Base-by-base conservation (phyloP, 1,140 invertebrate genomes). In the Hypothenemus hampei region DNA sequence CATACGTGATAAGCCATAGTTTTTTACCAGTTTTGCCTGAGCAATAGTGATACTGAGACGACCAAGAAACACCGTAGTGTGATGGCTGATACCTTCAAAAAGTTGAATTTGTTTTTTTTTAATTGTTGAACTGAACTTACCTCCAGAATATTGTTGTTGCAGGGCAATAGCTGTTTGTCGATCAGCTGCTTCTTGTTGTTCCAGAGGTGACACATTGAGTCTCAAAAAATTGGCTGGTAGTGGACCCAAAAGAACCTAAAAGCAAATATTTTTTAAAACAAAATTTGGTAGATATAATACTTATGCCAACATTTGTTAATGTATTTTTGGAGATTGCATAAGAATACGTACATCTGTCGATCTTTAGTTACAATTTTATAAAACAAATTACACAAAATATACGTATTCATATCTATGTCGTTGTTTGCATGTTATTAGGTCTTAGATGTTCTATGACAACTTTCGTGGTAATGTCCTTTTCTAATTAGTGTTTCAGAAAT, bases 1-100 rank as follows among this genome's bases (percentile, higher is more conserved):
- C 94, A 97, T 98, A 57, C 90, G 79, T 2, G 91, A 91, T 59
- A 98, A 77, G 24, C 95, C 94, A 83, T 98, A 98, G 73, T 97
- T 98, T 75, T 97, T 97, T 1, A 86, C 85, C 45, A 98, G 75
- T 74, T 92, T 94, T 6, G 93, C 89, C 73, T 93, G 88, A 41
- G 81, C 83, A 59, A 93, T 80, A 13, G 87, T 91, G 51, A 95
- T 83, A 59, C 81, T 89, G 16, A 95, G 75, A 60, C 85, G n/a
- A n/a, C n/a, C n/a, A n/a, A n/a, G n/a, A n/a, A n/a, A n/a, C n/a
- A n/a, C n/a, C n/a, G n/a, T n/a, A n/a, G n/a, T n/a, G n/a, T n/a
- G n/a, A n/a, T n/a, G n/a, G n/a, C n/a, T n/a, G n/a, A n/a, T n/a
- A n/a, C n/a, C n/a, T n/a, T n/a, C n/a, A n/a, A n/a, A n/a, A n/a